These are phyloP conservation scores for Phortica magna DNA, from an alignment of 2,888 invertebrate genomes.

Conservation along the genomic window DNA sequence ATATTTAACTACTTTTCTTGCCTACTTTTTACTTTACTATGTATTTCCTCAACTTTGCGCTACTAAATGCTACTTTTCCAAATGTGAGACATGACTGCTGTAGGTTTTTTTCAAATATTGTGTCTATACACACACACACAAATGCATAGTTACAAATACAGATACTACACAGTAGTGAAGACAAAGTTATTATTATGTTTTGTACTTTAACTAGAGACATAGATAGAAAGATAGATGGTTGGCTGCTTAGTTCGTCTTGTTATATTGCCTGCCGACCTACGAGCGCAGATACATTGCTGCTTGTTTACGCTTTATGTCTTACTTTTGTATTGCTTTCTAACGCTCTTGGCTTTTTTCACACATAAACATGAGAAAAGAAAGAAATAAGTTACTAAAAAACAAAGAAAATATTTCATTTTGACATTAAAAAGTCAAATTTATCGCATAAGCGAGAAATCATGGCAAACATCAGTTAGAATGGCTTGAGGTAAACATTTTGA, in stretches of 20 bases:
- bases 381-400: no score
- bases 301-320: conserved; percentile 1
- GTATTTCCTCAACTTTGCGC: conserved; percentile 8
- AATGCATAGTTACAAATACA: not conserved
- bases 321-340: conserved; percentile 36
- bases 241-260: conserved; percentile 24
- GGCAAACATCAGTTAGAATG: conserved; percentile 7
- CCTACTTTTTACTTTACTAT: not conserved
- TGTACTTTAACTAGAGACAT: not conserved
- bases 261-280: no score
- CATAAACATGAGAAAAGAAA: conserved; percentile 54
- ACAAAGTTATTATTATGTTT: not conserved
- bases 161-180: no score
- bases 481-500: not conserved
- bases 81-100: conserved; percentile 13
- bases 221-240: conserved; percentile 44
- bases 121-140: not conserved
- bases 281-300: not conserved
- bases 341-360: conserved; percentile 62
- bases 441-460: conserved; percentile 49
- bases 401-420: conserved; percentile 57
- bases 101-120: not conserved
- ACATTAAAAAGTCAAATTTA: conserved; percentile 70
- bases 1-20: conserved; percentile 25
- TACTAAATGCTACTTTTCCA: conserved; percentile 28